phyloP scores from a whole-genome alignment of 2,888 invertebrate genomes.

The Plemyria rubiginata region DNA sequence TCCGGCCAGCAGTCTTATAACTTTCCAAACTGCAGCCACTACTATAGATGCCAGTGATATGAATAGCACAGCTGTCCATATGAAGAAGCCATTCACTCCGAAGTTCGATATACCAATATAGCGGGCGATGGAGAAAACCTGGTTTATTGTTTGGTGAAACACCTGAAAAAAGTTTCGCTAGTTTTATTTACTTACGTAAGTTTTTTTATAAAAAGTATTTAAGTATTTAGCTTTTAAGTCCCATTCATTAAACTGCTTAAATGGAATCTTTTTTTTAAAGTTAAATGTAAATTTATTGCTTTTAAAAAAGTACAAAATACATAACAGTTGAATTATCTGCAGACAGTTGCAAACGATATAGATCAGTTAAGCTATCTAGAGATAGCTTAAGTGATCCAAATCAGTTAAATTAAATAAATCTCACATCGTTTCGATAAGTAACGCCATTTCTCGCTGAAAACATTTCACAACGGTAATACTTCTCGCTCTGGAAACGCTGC shows the following conservation, averaged over 20 bases:
- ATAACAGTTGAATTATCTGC: too few species aligned
- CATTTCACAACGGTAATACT: slow-evolving; percentile 38
- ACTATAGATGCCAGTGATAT: slow-evolving; percentile 52
- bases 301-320: too few species aligned
- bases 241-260: too few species aligned
- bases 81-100: slow-evolving; percentile 46
- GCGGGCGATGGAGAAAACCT: slow-evolving; percentile 53
- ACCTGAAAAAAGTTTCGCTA: slow-evolving; percentile 49
- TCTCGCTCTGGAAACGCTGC: slow-evolving; percentile 20
- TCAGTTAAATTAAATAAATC: slow-evolving; percentile 16
- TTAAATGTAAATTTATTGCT: too few species aligned
- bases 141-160: slow-evolving; percentile 54
- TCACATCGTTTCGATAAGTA: slow-evolving; percentile 44
- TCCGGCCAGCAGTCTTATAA: slow-evolving; percentile 52
- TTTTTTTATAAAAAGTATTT: too few species aligned
- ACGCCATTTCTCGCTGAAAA: slow-evolving; percentile 29
- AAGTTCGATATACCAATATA: slow-evolving; percentile 62
- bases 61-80: slow-evolving; percentile 50
- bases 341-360: too few species aligned
- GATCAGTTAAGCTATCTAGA: too few species aligned
- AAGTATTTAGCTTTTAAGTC: too few species aligned
- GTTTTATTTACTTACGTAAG: too few species aligned
- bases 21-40: slow-evolving; percentile 57
- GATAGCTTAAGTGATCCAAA: too few species aligned
- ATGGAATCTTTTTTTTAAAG: too few species aligned